Conservation (phyloP, 2,797 vertebrate genomes). For the Mico argentatus region DNA sequence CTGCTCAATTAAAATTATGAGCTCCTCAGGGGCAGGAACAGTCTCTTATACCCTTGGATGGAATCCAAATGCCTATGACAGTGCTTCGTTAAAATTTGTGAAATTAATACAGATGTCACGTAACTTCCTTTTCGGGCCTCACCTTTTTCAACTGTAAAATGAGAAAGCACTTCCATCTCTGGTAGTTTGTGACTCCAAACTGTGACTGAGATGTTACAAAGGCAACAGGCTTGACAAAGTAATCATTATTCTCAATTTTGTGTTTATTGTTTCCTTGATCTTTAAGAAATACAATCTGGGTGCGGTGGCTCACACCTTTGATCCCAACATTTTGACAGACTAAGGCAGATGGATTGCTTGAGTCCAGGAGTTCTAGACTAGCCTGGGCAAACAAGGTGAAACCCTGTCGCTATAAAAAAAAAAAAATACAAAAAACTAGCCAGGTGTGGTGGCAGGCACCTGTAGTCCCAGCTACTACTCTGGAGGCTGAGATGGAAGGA, state of each 20-base stretch:
- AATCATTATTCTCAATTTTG: background rate
- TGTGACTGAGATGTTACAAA: background rate
- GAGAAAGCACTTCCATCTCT: background rate
- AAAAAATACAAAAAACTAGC: background rate
- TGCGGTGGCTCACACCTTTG: background rate
- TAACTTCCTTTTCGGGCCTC: background rate
- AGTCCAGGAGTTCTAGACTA: background rate
- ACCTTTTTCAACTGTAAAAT: background rate
- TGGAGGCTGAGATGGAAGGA: background rate
- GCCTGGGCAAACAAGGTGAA: background rate
- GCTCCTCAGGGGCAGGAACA: background rate
- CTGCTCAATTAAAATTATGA: background rate
- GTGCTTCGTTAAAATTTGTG: background rate
- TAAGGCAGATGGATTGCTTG: background rate
- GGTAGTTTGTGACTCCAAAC: background rate
- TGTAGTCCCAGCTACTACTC: background rate
- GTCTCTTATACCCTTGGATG: background rate
- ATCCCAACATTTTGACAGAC: background rate
- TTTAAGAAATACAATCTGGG: background rate
- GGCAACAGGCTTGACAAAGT: background rate
- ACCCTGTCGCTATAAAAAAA: background rate
- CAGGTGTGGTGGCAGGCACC: background rate
- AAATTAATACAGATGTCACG: background rate
- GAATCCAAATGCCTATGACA: background rate
- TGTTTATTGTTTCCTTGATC: background rate